These are phyloP conservation scores for Ganaspis sp. DNA, from an alignment of 1,140 invertebrate species.

Conservation along the genomic window DNA sequence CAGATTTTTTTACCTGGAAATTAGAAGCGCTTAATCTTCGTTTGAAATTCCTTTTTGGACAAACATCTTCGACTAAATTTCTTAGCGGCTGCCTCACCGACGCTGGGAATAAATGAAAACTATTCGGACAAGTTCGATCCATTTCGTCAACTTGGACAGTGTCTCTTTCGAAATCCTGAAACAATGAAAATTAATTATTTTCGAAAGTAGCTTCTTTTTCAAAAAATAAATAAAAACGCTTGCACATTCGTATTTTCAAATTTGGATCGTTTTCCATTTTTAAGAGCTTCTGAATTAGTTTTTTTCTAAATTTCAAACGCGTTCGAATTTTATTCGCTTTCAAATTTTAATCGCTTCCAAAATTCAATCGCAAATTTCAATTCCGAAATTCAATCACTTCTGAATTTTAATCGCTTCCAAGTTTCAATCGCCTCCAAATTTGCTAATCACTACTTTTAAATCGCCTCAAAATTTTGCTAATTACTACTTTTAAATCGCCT, in stretches of 20 bases:
- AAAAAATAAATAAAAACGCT: slow-evolving; percentile 20
- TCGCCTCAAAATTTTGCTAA: too few relatives aligned
- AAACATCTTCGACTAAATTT: slow-evolving; percentile 90
- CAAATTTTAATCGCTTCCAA: too few relatives aligned
- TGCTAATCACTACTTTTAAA: too few relatives aligned
- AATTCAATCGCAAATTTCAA: too few relatives aligned
- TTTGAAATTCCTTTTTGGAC: slow-evolving; percentile 80
- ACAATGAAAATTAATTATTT: slow-evolving; percentile 39
- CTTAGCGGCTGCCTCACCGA: slow-evolving; percentile 86
- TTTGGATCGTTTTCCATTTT: too few relatives aligned
- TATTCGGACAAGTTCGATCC: slow-evolving; percentile 90
- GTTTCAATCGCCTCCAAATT: too few relatives aligned
- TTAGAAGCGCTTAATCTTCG: slow-evolving; percentile 83
- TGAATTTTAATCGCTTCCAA: too few relatives aligned
- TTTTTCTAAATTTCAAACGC: too few relatives aligned
- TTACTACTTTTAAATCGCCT: too few relatives aligned
- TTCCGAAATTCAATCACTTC: too few relatives aligned
- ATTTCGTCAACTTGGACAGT: slow-evolving; percentile 73
- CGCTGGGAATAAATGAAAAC: slow-evolving; percentile 87
- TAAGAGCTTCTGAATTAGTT: too few relatives aligned
- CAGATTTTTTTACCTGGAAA: slow-evolving; percentile 78
- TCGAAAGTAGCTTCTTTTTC: not conserved
- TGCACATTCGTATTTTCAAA: not conserved
- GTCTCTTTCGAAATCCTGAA: slow-evolving; percentile 79
- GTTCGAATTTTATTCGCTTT: too few relatives aligned